phyloP scores from a whole-genome alignment of 1,140 invertebrate genomes.

The Heliconius eleuchia region DNA sequence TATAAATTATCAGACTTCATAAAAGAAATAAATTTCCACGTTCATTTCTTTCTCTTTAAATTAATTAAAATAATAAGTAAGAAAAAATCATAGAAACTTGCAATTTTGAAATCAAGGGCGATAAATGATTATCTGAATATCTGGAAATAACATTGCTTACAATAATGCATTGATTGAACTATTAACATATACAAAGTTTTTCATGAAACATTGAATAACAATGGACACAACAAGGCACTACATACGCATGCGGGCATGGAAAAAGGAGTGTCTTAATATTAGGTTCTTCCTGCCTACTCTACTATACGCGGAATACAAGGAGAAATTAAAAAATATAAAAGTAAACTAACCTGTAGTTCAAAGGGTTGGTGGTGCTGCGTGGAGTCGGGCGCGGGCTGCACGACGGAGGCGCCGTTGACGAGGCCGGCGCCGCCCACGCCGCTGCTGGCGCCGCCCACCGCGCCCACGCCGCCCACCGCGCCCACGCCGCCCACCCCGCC shows the following conservation, averaged over 20 bases:
- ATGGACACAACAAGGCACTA: background rate
- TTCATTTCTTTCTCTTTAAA: no score
- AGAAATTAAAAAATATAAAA: no score
- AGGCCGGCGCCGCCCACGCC: conserved; percentile 56
- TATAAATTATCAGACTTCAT: no score
- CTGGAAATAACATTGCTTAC: no score
- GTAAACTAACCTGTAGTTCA: conserved; percentile 66
- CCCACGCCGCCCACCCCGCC: conserved; percentile 50
- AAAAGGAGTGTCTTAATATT: no score
- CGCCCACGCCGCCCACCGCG: conserved; percentile 51
- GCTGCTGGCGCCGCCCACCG: conserved; percentile 46
- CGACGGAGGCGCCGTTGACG: conserved; percentile 66
- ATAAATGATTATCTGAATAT: no score
- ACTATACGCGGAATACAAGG: background rate
- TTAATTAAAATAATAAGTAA: no score
- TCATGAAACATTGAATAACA: background rate
- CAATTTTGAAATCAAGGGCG: no score
- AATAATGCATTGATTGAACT: background rate
- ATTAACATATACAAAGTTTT: background rate
- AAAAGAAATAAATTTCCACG: no score
- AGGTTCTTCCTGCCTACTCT: no score
- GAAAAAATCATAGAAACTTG: no score
- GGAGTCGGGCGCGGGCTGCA: conserved; percentile 63
- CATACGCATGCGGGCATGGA: no score
- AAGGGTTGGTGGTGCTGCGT: conserved; percentile 71